phyloP scores from a whole-genome alignment of 2,797 vertebrate species.

The Typhlichthys subterraneus region DNA sequence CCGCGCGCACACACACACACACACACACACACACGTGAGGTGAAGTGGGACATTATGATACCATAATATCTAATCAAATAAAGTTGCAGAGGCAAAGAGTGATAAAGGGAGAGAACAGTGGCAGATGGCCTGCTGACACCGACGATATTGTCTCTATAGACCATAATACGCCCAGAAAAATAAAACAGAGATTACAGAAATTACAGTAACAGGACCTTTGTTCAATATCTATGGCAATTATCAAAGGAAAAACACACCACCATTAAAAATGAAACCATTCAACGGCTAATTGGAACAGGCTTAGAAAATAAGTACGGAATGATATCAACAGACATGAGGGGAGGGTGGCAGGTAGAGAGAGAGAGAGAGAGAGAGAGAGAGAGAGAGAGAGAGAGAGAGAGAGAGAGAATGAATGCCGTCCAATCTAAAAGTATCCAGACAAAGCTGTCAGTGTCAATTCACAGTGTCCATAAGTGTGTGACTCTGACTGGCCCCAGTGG shows the following conservation, averaged over 20 bases:
- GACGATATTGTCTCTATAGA: too few relatives aligned
- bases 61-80: constrained; percentile 38
- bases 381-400: constrained; percentile 2
- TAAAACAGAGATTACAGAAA: constrained; percentile 6
- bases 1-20: constrained; percentile 30
- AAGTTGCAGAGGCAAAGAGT: constrained; percentile 14
- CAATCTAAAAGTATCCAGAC: constrained; percentile 24
- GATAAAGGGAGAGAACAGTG: too few relatives aligned
- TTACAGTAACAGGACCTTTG: constrained; percentile 17
- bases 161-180: too few relatives aligned
- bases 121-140: too few relatives aligned
- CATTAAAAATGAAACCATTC: constrained; percentile 47
- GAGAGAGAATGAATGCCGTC: neutral
- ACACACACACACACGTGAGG: constrained; percentile 23
- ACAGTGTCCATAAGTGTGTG: constrained; percentile 7
- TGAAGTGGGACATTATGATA: constrained; percentile 44
- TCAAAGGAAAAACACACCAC: constrained; percentile 24
- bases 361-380: neutral
- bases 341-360: constrained; percentile 4
- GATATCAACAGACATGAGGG: constrained; percentile 26
- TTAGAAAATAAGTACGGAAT: constrained; percentile 37
- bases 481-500: constrained; percentile 8
- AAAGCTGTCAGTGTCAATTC: constrained; percentile 32
- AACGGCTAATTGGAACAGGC: constrained; percentile 41
- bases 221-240: constrained; percentile 27